Base-by-base conservation (phyloP, 2,888 invertebrate species). In the Cephus spinipes region DNA sequence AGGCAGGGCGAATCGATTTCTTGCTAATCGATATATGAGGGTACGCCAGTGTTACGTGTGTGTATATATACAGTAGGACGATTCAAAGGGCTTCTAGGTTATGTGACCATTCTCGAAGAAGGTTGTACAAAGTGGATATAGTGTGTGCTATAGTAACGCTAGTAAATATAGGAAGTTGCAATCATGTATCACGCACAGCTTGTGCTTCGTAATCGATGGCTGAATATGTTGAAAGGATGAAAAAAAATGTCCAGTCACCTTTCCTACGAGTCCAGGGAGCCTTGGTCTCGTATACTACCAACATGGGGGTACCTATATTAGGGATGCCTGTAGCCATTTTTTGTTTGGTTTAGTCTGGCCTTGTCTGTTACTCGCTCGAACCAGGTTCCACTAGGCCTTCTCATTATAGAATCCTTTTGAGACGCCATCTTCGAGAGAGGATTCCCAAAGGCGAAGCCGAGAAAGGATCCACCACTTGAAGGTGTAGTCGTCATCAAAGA, bases 241-340 rank as follows among this genome's bases (percentile, higher is more conserved):
- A 34, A 23, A 75, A 71, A 77, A 77, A 31, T 40, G 77, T 77
- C 75, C 40, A 77, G 77, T 77, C 77, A 77, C 69, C 75, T 69
- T 69, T 35, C 35, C 74, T 71, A 31, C 36, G 69, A 68, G 30
- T 68, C 68, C 33, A 76, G 73, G 73, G 69, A 73, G 36, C 76
- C 69, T 35, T 34, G 23, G 68, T 55, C 74, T 36, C 32, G 33
- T 12, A 68, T 32, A 31, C 31, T 12, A 12, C 31, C 32, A 32
- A 31, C 15, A 32, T 32, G 12, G 23, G 30, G 74, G 74, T 74
- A 35, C 74, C 33, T 33, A 12, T 74, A 76, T 34, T 31, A 31
- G 34, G 36, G 35, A 74, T 68, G 77, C 73, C 34, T 74, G 74
- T 74, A 35, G 36, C 74, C 34, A 74, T 74, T 74, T 74, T 74